A percentile compares a stretch with the other conserved stretches of the same genome.
Conservation (phyloP, 2,888 invertebrate genomes). For the Cataglyphis rosenhaueri region DNA sequence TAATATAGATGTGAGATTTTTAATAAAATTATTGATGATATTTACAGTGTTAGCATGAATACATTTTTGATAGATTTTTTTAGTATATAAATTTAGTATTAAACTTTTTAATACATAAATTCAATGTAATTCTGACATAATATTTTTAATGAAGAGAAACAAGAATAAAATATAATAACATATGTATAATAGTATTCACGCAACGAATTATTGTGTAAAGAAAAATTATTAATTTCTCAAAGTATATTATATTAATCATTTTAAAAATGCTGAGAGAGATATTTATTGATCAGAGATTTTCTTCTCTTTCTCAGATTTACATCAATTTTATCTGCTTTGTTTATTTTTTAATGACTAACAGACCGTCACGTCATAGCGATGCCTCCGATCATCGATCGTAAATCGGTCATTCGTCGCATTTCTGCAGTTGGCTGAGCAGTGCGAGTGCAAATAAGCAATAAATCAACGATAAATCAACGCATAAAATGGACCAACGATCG, state of each 20-base stretch:
- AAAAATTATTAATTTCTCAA: background rate
- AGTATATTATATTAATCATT: constrained; percentile 5
- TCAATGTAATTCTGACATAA: background rate
- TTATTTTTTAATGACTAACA: constrained; percentile 29
- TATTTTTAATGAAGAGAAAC: constrained; percentile 2
- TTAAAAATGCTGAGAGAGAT: constrained; percentile 4
- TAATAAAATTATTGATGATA: background rate
- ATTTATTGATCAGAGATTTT: constrained; percentile 7
- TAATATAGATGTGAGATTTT: background rate
- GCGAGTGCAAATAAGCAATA: constrained; percentile 73
- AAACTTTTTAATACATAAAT: background rate
- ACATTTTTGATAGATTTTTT: background rate
- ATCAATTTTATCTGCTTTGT: constrained; percentile 24
- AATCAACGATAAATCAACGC: constrained; percentile 67
- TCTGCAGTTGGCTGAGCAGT: constrained; percentile 60
- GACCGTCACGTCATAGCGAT: constrained; percentile 27
- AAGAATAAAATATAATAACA: constrained; percentile 1
- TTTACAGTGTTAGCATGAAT: background rate
- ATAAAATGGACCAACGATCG: constrained; percentile 70
- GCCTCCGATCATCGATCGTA: constrained; percentile 66
- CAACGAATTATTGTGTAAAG: background rate
- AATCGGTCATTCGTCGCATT: constrained; percentile 71
- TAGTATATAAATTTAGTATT: background rate
- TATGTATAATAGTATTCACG: background rate
- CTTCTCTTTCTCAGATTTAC: background rate